Base-by-base conservation (phyloP, 2,113 vertebrate genomes). In the Sturnira hondurensis region DNA sequence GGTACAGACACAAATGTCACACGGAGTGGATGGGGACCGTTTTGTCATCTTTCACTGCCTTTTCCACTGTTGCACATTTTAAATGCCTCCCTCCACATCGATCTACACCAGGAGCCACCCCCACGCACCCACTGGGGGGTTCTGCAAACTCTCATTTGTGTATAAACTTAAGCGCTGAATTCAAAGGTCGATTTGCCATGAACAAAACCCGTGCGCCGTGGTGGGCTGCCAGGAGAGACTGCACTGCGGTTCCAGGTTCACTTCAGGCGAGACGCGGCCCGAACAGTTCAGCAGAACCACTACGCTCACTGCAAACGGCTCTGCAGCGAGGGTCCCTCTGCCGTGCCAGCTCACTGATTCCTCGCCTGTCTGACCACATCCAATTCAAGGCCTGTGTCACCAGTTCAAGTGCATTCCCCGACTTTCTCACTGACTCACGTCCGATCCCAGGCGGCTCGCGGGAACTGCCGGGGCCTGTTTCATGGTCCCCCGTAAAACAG, bases 361-460 rank as follows among this genome's bases (percentile, higher is more conserved):
- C 16, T 94, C 43, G 12, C 17, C 22, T 43, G 92, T 95, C 84
- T 84, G 80, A 54, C 80, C 16, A 12, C 33, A n/a, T 43, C n/a
- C 15, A 7, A 54, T 56, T 81, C 31, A 36, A 80, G 71, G 41
- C 2, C 0, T 28, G 31, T 20, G 43, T 77, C 43, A 52, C 77
- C 80, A 70, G 58, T 74, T 96, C 70, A 28, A 20, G 71, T 31
- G 61, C 58, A 58, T 90, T 84, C 86, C 87, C 33, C 5, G 19
- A 38, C 71, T 97, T 97, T 96, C 94, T 92, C 95, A 95, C 90
- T 92, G 96, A 98, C 76, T 97, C 97, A 97, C 3, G 20, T 81
- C 87, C 81, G 63, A 65, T 41, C 63, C 80, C 43, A 36, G 38
- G 76, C 73, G 80, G 78, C 36, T 80, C 52, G n/a, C 0, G 65